Percentiles rank a stretch among this genome's conserved stretches.
phyloP scores from a whole-genome alignment of 2,113 vertebrate species.

The Prunella fulvescens region DNA sequence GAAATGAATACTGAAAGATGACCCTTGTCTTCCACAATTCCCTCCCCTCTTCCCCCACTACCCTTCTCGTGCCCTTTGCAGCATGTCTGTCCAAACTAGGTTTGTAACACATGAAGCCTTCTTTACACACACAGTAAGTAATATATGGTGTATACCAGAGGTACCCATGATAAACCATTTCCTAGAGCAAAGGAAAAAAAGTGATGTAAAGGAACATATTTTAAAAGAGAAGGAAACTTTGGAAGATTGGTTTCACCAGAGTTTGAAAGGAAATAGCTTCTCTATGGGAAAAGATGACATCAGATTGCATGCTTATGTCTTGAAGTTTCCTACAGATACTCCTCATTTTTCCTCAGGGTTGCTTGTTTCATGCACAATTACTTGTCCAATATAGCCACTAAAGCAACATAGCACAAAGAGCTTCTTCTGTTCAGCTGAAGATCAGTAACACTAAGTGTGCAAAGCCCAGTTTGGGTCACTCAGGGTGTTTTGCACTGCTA shows the following conservation, averaged over 20 bases:
- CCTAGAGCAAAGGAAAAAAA: background rate
- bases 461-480: background rate
- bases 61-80: conserved; percentile 29
- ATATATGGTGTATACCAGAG: background rate
- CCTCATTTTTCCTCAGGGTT: conserved; percentile 37
- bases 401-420: conserved; percentile 40
- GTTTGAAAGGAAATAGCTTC: conserved; percentile 19
- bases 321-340: conserved; percentile 26
- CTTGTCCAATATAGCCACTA: conserved; percentile 14
- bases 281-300: conserved; percentile 51
- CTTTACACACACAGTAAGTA: background rate
- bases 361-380: conserved; percentile 19
- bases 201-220: background rate
- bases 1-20: conserved; percentile 73
- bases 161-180: background rate
- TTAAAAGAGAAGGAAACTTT: background rate
- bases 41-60: conserved; percentile 34
- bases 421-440: conserved; percentile 32
- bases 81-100: background rate
- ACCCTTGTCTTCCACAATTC: conserved; percentile 49
- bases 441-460: background rate
- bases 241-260: background rate
- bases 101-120: conserved; percentile 2
- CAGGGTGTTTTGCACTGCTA: background rate
- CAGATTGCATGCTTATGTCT: conserved; percentile 19